Percentiles rank a stretch among this genome's conserved stretches.
These are phyloP conservation scores for Drosophila navojoa DNA, from an alignment of 1,140 invertebrate species.

Conservation along the genomic window DNA sequence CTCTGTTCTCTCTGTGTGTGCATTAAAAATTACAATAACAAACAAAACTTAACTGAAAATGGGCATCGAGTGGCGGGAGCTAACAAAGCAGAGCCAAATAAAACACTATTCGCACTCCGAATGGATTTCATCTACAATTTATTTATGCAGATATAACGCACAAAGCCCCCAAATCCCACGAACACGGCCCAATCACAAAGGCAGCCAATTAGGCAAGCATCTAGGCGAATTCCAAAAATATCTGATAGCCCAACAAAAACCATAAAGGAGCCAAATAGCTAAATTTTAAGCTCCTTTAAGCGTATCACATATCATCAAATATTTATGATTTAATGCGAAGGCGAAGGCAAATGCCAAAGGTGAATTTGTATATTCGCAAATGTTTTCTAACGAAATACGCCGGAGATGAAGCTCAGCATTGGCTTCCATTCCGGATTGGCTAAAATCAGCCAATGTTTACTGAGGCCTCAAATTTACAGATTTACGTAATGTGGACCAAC, in stretches of 20 bases:
- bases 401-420: too few relatives aligned
- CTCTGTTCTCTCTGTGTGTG: background rate
- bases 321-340: too few relatives aligned
- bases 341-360: too few relatives aligned
- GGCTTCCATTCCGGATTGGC: too few relatives aligned
- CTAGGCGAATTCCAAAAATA: background rate
- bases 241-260: background rate
- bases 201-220: conserved; percentile 8
- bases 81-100: conserved; percentile 31
- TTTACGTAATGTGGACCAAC: too few relatives aligned
- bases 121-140: conserved; percentile 34
- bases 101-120: conserved; percentile 38
- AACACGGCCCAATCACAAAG: background rate
- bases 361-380: too few relatives aligned
- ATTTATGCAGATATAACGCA: conserved; percentile 41
- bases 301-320: too few relatives aligned
- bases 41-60: conserved; percentile 20
- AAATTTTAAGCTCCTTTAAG: too few relatives aligned
- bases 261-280: background rate
- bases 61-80: conserved; percentile 39
- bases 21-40: conserved; percentile 52
- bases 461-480: too few relatives aligned
- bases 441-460: too few relatives aligned
- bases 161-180: background rate
- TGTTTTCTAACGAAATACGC: too few relatives aligned